Evolutionary conservation across 2,797 vertebrate genomes (phyloP).

Genomic region (Fistularia tabacaria): DNA sequence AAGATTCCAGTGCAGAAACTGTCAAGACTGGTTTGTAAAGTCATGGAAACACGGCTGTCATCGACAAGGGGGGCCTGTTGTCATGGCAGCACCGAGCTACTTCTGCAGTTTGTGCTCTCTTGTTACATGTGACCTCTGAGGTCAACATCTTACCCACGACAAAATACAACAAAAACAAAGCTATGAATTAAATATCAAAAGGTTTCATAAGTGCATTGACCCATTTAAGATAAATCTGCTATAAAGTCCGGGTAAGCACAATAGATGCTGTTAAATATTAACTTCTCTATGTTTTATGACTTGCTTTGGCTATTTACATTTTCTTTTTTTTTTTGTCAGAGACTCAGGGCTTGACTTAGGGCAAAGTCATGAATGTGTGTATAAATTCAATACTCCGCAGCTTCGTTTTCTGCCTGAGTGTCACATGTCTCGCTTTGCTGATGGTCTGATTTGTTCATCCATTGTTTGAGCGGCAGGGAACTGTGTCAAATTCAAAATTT

Average conservation of each 20-base stretch:
- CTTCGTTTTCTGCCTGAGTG: conserved; percentile 9
- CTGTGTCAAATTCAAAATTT: conserved; percentile 47
- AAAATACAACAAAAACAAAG: background rate
- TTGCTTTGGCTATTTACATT: background rate
- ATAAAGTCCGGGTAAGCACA: too few species aligned
- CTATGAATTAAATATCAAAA: background rate
- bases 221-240: too few species aligned
- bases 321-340: too few species aligned
- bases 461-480: conserved; percentile 36
- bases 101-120: conserved; percentile 6
- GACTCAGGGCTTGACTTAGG: too few species aligned
- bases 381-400: conserved; percentile 10
- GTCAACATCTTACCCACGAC: background rate
- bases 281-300: too few species aligned
- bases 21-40: conserved; percentile 11
- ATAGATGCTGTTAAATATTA: too few species aligned
- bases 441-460: conserved; percentile 37
- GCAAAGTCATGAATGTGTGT: too few species aligned
- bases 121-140: conserved; percentile 10
- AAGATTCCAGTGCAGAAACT: conserved; percentile 6
- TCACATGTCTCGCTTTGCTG: conserved; percentile 32
- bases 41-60: background rate
- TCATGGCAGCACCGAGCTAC: conserved; percentile 15
- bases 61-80: conserved; percentile 18
- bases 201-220: too few species aligned